Base-by-base conservation (phyloP, 2,888 invertebrate species). In the Epinotia nisella region DNA sequence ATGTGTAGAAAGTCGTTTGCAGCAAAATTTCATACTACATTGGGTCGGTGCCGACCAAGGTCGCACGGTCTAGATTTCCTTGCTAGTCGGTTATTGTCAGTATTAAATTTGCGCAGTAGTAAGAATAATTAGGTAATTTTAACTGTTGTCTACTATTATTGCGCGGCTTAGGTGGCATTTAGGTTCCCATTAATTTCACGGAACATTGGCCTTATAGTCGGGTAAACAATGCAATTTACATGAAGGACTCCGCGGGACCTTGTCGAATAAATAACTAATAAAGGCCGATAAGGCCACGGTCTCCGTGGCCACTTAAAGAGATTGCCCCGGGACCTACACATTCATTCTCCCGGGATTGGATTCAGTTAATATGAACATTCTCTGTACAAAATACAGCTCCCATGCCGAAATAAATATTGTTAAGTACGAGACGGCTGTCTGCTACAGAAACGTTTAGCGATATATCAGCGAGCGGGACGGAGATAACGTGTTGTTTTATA, bases 261-360 rank as follows among this genome's bases (percentile, higher is more conserved):
- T 79, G 80, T 79, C 75, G 87, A 86, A 91, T 91, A 91, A 91
- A 92, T 92, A 92, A 90, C 87, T 91, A 90, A 92, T 91, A 91
- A 88, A 89, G 83, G 81, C 80, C 83, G 85, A 90, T 90, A 91
- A 90, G 88, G 84, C 82, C 77, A 80, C 77, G 78, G 81, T 82
- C 84, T 83, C 84, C 74, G 78, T 83, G 80, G 81, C 88, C 92
- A 92, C 91, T 91, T 91, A 90, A 88, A 88, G 87, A 90, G 90
- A 92, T 91, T 92, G 92, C 87, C 83, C 82, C 76, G 85, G 83
- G 83, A 85, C 87, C 84, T 84, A 81, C 79, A 80, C 84, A 84
- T 85, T 84, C 83, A 85, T 85, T 85, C 81, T 83, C 79, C 77
- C 79, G 78, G 86, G 85, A 88, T 86, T 85, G 85, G 82, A 86